Evolutionary conservation across 2,888 invertebrate genomes (phyloP), one percentile per base, ranked within the genome.

Genomic region (Disparrhopalites patrizii): DNA sequence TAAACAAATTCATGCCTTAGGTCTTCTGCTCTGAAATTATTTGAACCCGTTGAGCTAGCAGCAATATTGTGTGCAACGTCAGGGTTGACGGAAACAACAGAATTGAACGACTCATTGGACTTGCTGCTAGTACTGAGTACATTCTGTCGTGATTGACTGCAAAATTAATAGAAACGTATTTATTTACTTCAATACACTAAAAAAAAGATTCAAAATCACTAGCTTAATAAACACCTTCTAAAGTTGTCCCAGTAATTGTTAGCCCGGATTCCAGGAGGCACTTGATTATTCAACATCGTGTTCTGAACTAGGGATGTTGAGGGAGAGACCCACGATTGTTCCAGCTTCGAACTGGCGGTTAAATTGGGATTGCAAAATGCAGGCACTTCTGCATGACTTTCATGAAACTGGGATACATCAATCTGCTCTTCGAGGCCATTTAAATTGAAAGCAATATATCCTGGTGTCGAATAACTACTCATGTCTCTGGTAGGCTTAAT

Each of bases 211-310:
- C 30, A 33, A 33, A 63, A 43, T 40, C 31, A 28, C 36, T 25
- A 50, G 28, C 30, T n/a, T 23, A 25, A 51, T 36, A 3, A 28
- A 43, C 18, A 91, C 91, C 92, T 92, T 82, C 91, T 83, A 79
- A 93, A 93, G 81, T 93, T 93, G 79, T 93, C 93, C 91, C 91
- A 93, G 80, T 93, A 93, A 81, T 93, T 93, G 80, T 93, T 93
- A 64, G 92, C 91, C 72, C 93, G 83, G 80, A 90, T 91, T 30
- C 93, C 92, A 36, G 93, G 93, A 40, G 91, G 89, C 62, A 93
- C 92, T 82, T 93, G 91, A 79, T 93, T 93, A 80, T 93, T 93
- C 51, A 93, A 82, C 0, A 62, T 66, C 15, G 33, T n/a, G 15
- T 31, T 52, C 7, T 20, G 20, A 20, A 51, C 62, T 18, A 62